Evolutionary conservation across 2,797 vertebrate species (phyloP), one percentile per base, ranked within the genome.

Genomic region (Choloepus didactylus): DNA sequence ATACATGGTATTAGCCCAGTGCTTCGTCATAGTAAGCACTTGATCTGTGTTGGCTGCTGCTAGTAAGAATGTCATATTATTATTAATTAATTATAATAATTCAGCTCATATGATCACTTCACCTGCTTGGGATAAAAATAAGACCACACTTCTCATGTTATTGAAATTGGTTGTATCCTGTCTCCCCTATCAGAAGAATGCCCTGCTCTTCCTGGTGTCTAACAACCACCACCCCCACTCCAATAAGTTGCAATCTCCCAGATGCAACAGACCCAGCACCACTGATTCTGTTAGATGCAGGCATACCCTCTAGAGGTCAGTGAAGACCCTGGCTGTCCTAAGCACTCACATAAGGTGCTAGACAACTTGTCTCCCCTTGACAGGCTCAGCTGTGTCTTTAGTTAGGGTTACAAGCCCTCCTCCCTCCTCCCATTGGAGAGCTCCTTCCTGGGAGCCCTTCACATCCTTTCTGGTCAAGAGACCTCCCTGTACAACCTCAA

Each of bases 401-500:
- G 41, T 3, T 14, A n/a, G 38, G 54, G 21, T 49, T 14, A 12
- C 10, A 59, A n/a, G 27, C 9, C 3, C 23, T 15, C 14, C 4
- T 29, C 5, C 29, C n/a, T 31, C 2, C 46, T 93, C 29, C 64
- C 12, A 11, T 6, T 25, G 21, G 41, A 76, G 27, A 69, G 2
- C 12, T 41, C 21, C 56, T 88, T 87, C 51, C 54, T 62, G 70
- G 62, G 35, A 41, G 49, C 14, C 23, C 7, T 60, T 46, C 18
- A 8, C 44, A 27, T 73, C 35, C 59, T 79, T 92, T 59, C 31
- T 90, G n/a, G 46, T 84, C 72, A 91, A 60, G 46, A 67, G 73
- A 54, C 41, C 23, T 89, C 35, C 12, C 25, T 51, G 15, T 41
- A n/a, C 69, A 54, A 46, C 69, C 38, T 85, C 16, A 54, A 1